Base-by-base conservation (phyloP, 2,888 invertebrate genomes). In the Tipula lateralis region DNA sequence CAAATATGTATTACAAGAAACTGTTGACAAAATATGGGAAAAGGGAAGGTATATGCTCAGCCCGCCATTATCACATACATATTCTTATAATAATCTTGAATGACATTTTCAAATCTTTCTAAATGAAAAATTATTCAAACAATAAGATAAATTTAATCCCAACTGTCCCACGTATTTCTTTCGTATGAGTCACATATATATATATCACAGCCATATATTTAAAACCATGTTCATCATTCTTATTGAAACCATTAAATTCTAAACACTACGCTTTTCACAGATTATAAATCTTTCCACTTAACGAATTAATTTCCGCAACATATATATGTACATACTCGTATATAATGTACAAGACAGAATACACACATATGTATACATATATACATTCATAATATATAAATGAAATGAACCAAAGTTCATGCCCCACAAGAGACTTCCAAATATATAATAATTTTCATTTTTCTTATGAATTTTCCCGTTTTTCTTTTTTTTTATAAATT, bases 361-460 rank as follows among this genome's bases (percentile, higher is more conserved):
- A 50, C 2, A 50, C 5, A 50, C 16, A 16, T 6, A 0, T 16
- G n/a, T 16, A 9, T 44, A 16, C 16, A 0, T 16, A 44, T 1
- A 32, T 9, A 36, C n/a, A n/a, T n/a, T 9, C 36, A 36, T 36
- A 36, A 36, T 39, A 39, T 39, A 32, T 44, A 44, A 66, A 66
- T 66, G 66, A 66, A 66, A 66, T 66, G 66, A 66, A 66, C 66
- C 66, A 24, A 24, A 66, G 66, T 66, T 66, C 66, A 66, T 66
- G 66, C 66, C 66, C 66, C 66, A 24, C 66, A 66, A 66, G 66
- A 66, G 66, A 66, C 66, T 66, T 66, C 66, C 66, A 66, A 66
- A 66, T 9, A 24, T 66, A 66, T 66, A 66, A 66, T 66, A 66
- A 24, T 66, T 66, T 24, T 66, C 24, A 66, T 66, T 66, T 66